Percentiles rank a stretch among this genome's conserved stretches.
Evolutionary conservation across 2,797 vertebrate genomes (phyloP).

Genomic region (Zenarchopterus dispar): DNA sequence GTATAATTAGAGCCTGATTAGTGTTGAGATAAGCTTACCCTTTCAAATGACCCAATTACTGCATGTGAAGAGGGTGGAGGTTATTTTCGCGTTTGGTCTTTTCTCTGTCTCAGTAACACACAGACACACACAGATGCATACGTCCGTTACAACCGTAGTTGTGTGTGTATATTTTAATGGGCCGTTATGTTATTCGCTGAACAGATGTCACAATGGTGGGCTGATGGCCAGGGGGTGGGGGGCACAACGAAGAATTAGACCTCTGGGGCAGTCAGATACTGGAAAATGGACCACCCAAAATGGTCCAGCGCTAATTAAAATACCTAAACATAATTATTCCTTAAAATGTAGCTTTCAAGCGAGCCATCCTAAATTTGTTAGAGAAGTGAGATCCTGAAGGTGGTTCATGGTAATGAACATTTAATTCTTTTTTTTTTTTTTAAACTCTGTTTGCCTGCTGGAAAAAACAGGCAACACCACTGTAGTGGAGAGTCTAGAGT

Average conservation of each 20-base stretch:
- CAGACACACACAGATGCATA: neutral
- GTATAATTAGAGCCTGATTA: slow-evolving; percentile 78
- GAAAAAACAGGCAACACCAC: slow-evolving; percentile 10
- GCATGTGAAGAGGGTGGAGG: slow-evolving; percentile 70
- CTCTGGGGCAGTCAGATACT: slow-evolving; percentile 11
- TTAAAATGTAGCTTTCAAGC: slow-evolving; percentile 29
- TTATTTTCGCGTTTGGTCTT: slow-evolving; percentile 65
- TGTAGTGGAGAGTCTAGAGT: slow-evolving; percentile 17
- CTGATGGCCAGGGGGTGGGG: slow-evolving; percentile 8
- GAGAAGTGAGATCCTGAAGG: slow-evolving; percentile 26
- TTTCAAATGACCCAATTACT: slow-evolving; percentile 81
- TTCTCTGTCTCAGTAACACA: slow-evolving; percentile 14
- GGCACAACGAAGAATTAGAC: slow-evolving; percentile 19
- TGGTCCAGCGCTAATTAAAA: slow-evolving; percentile 45
- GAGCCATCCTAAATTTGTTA: slow-evolving; percentile 34
- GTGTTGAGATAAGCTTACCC: slow-evolving; percentile 78
- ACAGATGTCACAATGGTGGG: slow-evolving; percentile 45
- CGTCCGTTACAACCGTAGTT: slow-evolving; percentile 24
- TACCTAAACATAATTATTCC: slow-evolving; percentile 14
- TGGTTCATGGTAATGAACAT: slow-evolving; percentile 48
- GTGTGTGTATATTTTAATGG: slow-evolving; percentile 51
- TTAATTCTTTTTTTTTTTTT: slow-evolving; percentile 23
- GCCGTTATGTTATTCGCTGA: slow-evolving; percentile 38
- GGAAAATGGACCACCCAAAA: slow-evolving; percentile 35
- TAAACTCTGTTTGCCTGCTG: slow-evolving; percentile 33